phyloP scores from a whole-genome alignment of 2,888 invertebrate genomes.

The Syrista parreyssii region DNA sequence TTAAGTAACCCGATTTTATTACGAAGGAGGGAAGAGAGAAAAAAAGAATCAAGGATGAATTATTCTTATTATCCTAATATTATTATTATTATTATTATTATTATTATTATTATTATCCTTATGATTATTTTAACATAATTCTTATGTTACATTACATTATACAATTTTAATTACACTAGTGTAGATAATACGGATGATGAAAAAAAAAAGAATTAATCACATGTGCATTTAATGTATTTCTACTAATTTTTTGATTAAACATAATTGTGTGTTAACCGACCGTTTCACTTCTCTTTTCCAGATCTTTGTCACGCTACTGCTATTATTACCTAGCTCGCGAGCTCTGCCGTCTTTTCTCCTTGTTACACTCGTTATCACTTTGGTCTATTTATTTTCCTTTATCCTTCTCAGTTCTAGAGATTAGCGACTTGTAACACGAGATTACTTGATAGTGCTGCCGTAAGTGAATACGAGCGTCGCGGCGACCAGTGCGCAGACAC shows the following conservation, averaged over 20 bases:
- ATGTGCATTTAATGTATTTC: slow-evolving; percentile 67
- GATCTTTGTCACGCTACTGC: slow-evolving; percentile 24
- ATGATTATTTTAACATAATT: slow-evolving; percentile 57
- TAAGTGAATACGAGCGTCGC: neutral
- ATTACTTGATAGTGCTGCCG: neutral
- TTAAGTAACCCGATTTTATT: slow-evolving; percentile 49
- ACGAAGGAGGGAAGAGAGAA: slow-evolving; percentile 31
- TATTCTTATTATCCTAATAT: neutral
- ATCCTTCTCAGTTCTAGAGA: neutral
- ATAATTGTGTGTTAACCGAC: slow-evolving; percentile 63
- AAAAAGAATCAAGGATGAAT: slow-evolving; percentile 19
- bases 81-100: slow-evolving; percentile 54
- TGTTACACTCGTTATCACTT: neutral
- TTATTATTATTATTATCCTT: slow-evolving; percentile 56
- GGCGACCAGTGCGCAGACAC: neutral
- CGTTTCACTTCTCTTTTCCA: slow-evolving; percentile 54
- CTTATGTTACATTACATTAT: slow-evolving; percentile 57
- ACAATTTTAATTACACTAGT: slow-evolving; percentile 57
- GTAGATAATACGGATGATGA: slow-evolving; percentile 59
- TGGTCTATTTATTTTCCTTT: neutral
- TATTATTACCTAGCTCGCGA: neutral
- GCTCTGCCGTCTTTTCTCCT: neutral
- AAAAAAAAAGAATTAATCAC: slow-evolving; percentile 58
- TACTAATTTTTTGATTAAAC: slow-evolving; percentile 67
- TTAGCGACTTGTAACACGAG: neutral